Conservation (phyloP, 2,113 vertebrate species). For the Dipodomys stephensi region DNA sequence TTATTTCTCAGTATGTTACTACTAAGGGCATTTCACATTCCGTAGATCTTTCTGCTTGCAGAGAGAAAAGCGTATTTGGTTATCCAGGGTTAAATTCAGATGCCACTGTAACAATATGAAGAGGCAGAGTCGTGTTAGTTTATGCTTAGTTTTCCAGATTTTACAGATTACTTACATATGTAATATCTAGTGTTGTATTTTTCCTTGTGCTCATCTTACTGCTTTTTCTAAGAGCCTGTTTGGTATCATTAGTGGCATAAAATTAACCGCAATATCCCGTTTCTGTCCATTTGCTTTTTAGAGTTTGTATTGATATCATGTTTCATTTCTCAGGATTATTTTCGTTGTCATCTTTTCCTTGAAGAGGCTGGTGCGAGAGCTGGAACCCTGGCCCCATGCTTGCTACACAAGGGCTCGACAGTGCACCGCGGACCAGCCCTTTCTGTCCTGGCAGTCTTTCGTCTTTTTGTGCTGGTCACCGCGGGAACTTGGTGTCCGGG, state of each 20-base stretch:
- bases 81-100: neutral
- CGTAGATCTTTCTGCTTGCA: neutral
- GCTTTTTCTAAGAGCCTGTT: neutral
- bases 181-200: slow-evolving; percentile 27
- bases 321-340: slow-evolving; percentile 12
- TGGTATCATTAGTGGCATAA: slow-evolving; percentile 27
- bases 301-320: neutral
- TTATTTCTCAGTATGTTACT: slow-evolving; percentile 5
- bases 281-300: neutral
- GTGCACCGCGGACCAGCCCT: too few relatives aligned
- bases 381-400: too few relatives aligned
- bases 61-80: neutral
- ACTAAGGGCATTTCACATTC: neutral
- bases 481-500: too few relatives aligned
- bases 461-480: too few relatives aligned
- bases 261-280: slow-evolving; percentile 1
- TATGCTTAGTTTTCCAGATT: slow-evolving; percentile 11
- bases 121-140: neutral
- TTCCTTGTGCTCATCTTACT: neutral
- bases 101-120: neutral
- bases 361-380: too few relatives aligned
- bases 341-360: neutral
- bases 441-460: too few relatives aligned
- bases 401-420: too few relatives aligned
- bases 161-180: neutral